Percentiles rank a stretch among this genome's conserved stretches.
phyloP scores from a whole-genome alignment of 2,113 vertebrate species.

The Alces alces region DNA sequence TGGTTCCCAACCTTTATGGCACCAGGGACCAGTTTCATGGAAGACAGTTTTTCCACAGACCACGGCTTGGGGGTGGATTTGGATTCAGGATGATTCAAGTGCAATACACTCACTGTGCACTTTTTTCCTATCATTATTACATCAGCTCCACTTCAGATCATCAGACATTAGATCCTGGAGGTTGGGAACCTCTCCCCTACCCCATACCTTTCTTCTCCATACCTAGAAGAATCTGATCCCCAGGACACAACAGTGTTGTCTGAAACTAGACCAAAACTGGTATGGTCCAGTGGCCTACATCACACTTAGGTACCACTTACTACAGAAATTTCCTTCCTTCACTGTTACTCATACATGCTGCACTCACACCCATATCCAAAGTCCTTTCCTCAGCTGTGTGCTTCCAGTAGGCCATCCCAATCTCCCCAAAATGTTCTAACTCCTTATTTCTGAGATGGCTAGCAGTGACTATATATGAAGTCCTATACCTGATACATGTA shows the following conservation, averaged over 20 bases:
- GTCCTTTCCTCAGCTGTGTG: background rate
- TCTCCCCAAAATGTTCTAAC: background rate
- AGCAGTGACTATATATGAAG: background rate
- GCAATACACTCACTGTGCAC: background rate
- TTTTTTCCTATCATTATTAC: background rate
- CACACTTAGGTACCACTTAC: background rate
- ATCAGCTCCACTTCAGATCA: background rate
- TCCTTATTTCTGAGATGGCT: background rate
- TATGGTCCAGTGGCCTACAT: background rate
- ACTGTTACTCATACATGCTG: background rate
- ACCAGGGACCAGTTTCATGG: background rate
- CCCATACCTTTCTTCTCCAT: background rate
- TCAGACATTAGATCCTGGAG: background rate
- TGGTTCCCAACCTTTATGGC: background rate
- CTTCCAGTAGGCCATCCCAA: background rate
- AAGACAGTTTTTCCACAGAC: background rate
- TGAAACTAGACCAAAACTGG: background rate
- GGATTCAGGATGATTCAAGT: background rate
- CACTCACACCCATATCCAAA: background rate
- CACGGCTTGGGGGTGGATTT: background rate
- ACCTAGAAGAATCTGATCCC: background rate
- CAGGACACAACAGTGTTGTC: background rate
- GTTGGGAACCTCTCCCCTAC: background rate
- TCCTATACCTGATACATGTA: background rate
- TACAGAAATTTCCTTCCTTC: background rate